A percentile compares a stretch with the other conserved stretches of the same genome.
These are phyloP conservation scores for Gavia stellata DNA, from an alignment of 2,113 vertebrate species.

Conservation along the genomic window DNA sequence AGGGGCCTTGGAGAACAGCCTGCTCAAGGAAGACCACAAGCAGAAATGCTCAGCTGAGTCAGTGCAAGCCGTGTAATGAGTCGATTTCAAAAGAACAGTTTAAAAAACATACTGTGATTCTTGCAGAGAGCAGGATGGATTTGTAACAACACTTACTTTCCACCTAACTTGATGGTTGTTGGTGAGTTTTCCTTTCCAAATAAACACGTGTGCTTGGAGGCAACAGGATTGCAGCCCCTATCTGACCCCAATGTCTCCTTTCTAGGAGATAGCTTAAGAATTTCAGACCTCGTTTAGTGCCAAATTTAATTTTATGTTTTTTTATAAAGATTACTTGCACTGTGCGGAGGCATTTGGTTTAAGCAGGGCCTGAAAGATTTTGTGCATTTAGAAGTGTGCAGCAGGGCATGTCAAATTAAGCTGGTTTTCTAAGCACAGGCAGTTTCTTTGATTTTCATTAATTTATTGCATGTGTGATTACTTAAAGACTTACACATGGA, in stretches of 20 bases:
- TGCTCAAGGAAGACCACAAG: neutral
- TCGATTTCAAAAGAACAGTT: neutral
- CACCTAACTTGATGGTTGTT: neutral
- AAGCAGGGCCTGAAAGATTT: slow-evolving; percentile 14
- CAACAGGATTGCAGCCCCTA: neutral
- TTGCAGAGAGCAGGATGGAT: neutral
- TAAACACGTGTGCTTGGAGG: neutral
- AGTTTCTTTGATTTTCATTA: slow-evolving; percentile 56
- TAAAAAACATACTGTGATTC: neutral
- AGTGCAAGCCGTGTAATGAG: neutral
- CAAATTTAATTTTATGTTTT: slow-evolving; percentile 24
- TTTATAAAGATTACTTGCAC: slow-evolving; percentile 31
- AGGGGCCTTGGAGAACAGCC: neutral
- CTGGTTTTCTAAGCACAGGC: slow-evolving; percentile 27
- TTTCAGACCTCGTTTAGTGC: slow-evolving; percentile 46
- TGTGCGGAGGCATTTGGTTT: slow-evolving; percentile 32
- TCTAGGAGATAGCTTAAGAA: neutral
- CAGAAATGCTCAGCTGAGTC: neutral
- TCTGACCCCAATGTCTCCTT: neutral
- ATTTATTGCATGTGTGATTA: slow-evolving; percentile 57
- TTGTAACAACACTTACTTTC: neutral
- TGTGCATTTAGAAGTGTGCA: slow-evolving; percentile 17
- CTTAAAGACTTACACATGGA: slow-evolving; percentile 23
- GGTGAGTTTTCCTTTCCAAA: neutral
- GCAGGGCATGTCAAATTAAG: slow-evolving; percentile 55